Conservation (phyloP, 1,140 invertebrate species). For the Tribolium madens region DNA sequence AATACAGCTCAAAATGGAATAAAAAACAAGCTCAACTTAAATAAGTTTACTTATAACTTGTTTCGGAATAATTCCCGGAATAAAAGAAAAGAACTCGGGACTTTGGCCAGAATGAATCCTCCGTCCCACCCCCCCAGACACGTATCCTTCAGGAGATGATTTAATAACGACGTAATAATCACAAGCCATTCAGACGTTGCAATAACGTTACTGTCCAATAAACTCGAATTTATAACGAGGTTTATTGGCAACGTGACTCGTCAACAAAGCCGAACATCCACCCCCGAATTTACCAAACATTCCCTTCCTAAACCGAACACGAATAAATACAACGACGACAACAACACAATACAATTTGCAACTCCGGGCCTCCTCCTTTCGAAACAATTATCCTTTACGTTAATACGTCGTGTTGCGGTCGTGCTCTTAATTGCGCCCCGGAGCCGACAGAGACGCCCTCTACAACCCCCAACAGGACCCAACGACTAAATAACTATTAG, state of each 20-base stretch:
- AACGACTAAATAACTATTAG: too few relatives aligned
- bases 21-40: conserved; percentile 61
- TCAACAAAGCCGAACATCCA: conserved; percentile 37
- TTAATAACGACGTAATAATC: conserved; percentile 34
- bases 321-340: conserved; percentile 23
- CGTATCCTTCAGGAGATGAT: conserved; percentile 8
- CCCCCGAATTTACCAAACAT: conserved; percentile 41
- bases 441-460: background rate
- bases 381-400: conserved; percentile 44
- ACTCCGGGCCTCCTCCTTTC: conserved; percentile 33
- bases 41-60: conserved; percentile 63
- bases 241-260: conserved; percentile 42
- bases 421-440: conserved; percentile 28
- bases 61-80: conserved; percentile 59
- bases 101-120: background rate
- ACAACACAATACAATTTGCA: conserved; percentile 45
- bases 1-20: conserved; percentile 62
- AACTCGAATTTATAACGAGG: conserved; percentile 34
- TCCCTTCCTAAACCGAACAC: conserved; percentile 38
- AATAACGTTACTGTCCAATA: conserved; percentile 41
- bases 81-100: conserved; percentile 47
- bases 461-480: background rate
- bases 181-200: conserved; percentile 28
- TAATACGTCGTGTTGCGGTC: conserved; percentile 41
- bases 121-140: background rate